Evolutionary conservation across 2,888 invertebrate species (phyloP), one percentile per base, ranked within the genome.

Genomic region (Tridacna crocea): DNA sequence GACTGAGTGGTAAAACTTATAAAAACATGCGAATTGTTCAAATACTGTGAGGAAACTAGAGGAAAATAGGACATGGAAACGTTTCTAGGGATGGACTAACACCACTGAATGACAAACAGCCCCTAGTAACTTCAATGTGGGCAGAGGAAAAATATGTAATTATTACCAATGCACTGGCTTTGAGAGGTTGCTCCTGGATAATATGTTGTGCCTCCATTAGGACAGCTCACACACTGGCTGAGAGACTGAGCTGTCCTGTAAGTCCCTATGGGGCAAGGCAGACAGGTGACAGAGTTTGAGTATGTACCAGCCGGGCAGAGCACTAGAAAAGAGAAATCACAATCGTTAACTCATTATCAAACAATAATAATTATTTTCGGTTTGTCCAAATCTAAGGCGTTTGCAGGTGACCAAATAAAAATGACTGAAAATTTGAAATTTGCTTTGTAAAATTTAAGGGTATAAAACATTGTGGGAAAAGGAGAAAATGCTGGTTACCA

Each of bases 201-300:
- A 83, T 97, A 96, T 0, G 99, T 99, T 92, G 98, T 99, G 0
- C 98, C 98, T 87, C 98, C 98, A 88, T 96, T 96, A 0, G 98
- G 98, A 94, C 99, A 99, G 87, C 97, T 96, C 65, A 97, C 95
- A 94, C 99, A 99, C 96, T 4, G 98, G 98, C 95, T 98, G 98
- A 84, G 97, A 97, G 91, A 70, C 13, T 13, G 15, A 13, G 97
- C 96, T 92, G 98, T 98, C 95, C 99, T 99, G 95, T 98, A 99
- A 93, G 96, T 98, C 26, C 99, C 99, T 90, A 97, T 96, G 0
- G 98, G 97, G 93, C 99, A 99, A 93, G 97, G 96, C 0, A 97
- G 97, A 94, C 99, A 99, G 77, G 75, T 79, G 17, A 96, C 96
- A 90, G 98, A 97, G 55, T 73, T 74, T 0, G 84, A 84, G 26